Evolutionary conservation across 2,113 vertebrate genomes (phyloP).

Genomic region (Edolisoma coerulescens): DNA sequence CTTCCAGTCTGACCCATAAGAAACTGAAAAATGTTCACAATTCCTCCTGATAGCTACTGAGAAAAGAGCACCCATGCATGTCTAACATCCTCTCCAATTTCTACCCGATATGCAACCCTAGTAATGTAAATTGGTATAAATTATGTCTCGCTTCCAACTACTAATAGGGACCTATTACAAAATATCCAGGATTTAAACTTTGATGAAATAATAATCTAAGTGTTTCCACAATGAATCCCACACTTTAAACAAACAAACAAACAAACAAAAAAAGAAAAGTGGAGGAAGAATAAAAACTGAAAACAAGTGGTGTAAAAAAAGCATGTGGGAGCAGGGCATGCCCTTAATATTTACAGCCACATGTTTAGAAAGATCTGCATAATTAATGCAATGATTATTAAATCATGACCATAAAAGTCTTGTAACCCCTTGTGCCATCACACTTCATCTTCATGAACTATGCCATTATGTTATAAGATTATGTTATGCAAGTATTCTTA

Average conservation of each 20-base stretch:
- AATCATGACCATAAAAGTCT: neutral
- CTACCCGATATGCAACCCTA: neutral
- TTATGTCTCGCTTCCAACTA: neutral
- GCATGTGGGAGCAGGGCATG: neutral
- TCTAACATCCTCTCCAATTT: neutral
- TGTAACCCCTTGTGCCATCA: neutral
- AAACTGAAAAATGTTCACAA: neutral
- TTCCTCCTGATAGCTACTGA: neutral
- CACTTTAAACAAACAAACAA: neutral
- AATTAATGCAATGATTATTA: slow-evolving; percentile 2
- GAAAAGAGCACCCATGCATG: neutral
- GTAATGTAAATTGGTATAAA: neutral
- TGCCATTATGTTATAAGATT: neutral
- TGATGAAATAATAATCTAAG: neutral
- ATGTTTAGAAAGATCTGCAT: neutral
- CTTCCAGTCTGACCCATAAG: neutral
- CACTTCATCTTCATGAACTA: neutral
- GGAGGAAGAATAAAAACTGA: neutral
- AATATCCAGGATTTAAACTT: neutral
- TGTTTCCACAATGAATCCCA: neutral
- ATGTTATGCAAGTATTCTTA: neutral
- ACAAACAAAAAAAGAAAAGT: neutral
- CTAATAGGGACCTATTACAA: neutral
- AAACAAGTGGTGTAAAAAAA: slow-evolving; percentile 44
- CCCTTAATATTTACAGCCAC: slow-evolving; percentile 30